Evolutionary conservation across 2,113 vertebrate genomes (phyloP).

Genomic region (Eulemur rufifrons): DNA sequence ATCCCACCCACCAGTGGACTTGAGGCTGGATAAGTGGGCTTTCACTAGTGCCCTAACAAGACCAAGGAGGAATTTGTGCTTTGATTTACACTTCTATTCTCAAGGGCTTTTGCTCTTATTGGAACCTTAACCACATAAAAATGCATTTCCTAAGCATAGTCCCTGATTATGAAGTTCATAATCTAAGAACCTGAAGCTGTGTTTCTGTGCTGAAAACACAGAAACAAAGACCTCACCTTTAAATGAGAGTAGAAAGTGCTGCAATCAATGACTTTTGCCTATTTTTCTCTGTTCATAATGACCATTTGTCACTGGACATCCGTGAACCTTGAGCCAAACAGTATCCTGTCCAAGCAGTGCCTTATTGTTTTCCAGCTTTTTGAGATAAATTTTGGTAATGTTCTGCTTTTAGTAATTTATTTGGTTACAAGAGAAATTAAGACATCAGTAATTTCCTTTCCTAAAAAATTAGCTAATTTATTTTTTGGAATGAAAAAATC

Average conservation of each 20-base stretch:
- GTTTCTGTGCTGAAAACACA: neutral
- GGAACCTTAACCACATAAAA: neutral
- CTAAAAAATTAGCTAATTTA: neutral
- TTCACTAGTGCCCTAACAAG: neutral
- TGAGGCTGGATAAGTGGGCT: neutral
- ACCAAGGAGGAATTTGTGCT: neutral
- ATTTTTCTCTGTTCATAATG: neutral
- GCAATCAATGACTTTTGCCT: neutral
- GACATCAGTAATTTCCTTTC: neutral
- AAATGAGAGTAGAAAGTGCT: neutral
- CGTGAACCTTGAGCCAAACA: neutral
- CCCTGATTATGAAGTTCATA: neutral
- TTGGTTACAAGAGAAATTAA: constrained; percentile 24
- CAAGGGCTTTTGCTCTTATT: neutral
- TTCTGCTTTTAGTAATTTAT: neutral
- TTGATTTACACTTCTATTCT: neutral
- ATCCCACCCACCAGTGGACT: neutral
- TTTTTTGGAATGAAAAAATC: constrained; percentile 1
- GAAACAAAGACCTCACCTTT: neutral
- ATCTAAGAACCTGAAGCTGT: neutral
- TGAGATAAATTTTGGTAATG: neutral
- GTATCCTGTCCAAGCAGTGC: neutral
- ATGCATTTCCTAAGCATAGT: neutral
- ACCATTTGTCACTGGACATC: neutral
- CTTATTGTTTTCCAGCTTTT: neutral